phyloP scores from a whole-genome alignment of 2,113 vertebrate species.

The Andinoacara biseriatus region DNA sequence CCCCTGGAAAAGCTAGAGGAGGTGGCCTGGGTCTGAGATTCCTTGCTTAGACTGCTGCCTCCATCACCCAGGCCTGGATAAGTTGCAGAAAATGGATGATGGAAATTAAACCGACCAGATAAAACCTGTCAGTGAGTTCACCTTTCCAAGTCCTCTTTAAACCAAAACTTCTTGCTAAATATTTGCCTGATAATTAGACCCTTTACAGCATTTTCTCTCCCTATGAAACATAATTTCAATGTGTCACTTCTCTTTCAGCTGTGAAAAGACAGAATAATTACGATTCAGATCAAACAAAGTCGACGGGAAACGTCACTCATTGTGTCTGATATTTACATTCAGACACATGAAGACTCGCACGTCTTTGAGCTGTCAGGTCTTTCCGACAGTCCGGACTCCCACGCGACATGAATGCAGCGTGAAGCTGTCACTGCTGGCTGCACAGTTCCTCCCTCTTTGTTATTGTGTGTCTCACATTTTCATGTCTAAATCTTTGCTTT shows the following conservation, averaged over 20 bases:
- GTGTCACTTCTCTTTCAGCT: background rate
- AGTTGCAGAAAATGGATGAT: background rate
- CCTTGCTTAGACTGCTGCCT: background rate
- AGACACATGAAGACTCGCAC: background rate
- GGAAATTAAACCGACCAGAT: background rate
- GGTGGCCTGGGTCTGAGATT: accelerated
- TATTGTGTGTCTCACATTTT: background rate
- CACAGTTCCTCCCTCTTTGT: background rate
- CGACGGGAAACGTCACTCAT: background rate
- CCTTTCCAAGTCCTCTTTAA: background rate
- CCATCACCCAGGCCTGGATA: background rate
- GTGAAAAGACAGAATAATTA: conserved; percentile 7
- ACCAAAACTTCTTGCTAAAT: background rate
- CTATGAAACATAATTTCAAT: background rate
- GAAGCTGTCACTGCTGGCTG: background rate
- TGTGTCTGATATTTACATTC: conserved; percentile 1
- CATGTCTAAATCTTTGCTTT: background rate
- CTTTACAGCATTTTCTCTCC: background rate
- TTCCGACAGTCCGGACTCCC: conserved; percentile 22
- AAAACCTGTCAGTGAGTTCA: background rate
- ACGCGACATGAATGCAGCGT: conserved; percentile 38
- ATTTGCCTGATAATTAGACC: conserved; percentile 1
- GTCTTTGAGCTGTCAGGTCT: conserved; percentile 31
- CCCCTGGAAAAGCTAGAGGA: background rate
- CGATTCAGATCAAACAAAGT: conserved; percentile 2